A percentile compares a stretch with the other conserved stretches of the same genome.
Conservation (phyloP, 2,113 vertebrate species). For the Holacanthus passer region DNA sequence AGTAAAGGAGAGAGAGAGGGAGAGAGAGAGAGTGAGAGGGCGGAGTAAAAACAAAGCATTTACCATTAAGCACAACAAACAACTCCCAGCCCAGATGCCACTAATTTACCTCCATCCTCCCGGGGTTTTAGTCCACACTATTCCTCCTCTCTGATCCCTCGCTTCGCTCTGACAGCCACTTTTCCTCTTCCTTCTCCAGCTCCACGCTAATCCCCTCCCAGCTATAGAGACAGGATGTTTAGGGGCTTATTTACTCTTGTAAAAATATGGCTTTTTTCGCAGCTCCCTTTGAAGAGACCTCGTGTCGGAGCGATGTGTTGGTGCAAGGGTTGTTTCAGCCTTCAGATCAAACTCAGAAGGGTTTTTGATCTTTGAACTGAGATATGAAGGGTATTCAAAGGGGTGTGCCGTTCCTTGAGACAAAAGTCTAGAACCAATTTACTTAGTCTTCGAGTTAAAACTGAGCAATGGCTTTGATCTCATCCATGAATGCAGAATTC, state of each 20-base stretch:
- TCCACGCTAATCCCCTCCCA: constrained; percentile 76
- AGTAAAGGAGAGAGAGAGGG: constrained; percentile 11
- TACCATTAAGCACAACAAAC: constrained; percentile 65
- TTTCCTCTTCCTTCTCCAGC: constrained; percentile 59
- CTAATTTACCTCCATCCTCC: constrained; percentile 66
- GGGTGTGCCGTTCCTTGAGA: not conserved
- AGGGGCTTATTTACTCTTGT: constrained; percentile 76
- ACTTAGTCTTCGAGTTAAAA: not conserved
- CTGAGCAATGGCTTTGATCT: not conserved
- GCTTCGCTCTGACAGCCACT: constrained; percentile 72
- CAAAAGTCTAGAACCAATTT: not conserved
- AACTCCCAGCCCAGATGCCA: constrained; percentile 53
- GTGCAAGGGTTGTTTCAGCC: constrained; percentile 19
- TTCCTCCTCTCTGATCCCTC: constrained; percentile 66
- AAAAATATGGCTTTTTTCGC: constrained; percentile 61
- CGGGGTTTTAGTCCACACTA: constrained; percentile 52
- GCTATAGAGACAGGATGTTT: constrained; percentile 74
- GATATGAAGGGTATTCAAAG: constrained; percentile 16
- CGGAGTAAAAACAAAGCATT: constrained; percentile 62
- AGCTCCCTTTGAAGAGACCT: constrained; percentile 47
- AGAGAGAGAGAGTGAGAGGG: not conserved
- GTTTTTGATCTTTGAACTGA: constrained; percentile 51
- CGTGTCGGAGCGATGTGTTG: constrained; percentile 14
- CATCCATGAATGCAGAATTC: not conserved
- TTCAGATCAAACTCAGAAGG: constrained; percentile 31